A percentile compares a stretch with the other conserved stretches of the same genome.
These are phyloP conservation scores for Solen grandis DNA, from an alignment of 1,140 invertebrate species.

Conservation along the genomic window DNA sequence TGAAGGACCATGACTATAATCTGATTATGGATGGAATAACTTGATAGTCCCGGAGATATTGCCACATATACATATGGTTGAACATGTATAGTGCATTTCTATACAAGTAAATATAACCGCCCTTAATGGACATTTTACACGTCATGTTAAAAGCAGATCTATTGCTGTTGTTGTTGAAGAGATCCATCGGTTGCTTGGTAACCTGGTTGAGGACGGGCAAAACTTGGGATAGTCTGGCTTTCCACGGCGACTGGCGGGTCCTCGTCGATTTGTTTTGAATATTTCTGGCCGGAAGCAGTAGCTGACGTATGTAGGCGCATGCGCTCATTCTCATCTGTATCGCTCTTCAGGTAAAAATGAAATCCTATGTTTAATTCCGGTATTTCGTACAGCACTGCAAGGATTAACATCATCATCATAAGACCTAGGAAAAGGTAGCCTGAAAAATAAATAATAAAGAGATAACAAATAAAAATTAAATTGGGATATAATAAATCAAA, in stretches of 20 bases:
- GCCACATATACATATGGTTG: no score
- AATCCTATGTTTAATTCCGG: slow-evolving; percentile 91
- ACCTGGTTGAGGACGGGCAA: slow-evolving; percentile 16
- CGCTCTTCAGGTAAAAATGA: slow-evolving; percentile 87
- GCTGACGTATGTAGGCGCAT: slow-evolving; percentile 64
- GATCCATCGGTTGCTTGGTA: slow-evolving; percentile 20
- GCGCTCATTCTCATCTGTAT: slow-evolving; percentile 82
- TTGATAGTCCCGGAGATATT: no score
- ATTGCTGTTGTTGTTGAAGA: slow-evolving; percentile 14
- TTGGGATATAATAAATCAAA: background rate
- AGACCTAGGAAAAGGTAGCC: slow-evolving; percentile 90
- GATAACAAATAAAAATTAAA: background rate
- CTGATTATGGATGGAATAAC: no score
- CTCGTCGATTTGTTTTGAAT: slow-evolving; percentile 74
- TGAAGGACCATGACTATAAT: no score
- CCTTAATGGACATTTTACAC: no score
- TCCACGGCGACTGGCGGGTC: slow-evolving; percentile 32
- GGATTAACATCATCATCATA: slow-evolving; percentile 90
- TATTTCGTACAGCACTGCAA: slow-evolving; percentile 92
- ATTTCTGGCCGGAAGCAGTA: slow-evolving; percentile 64
- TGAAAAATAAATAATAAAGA: slow-evolving; percentile 78
- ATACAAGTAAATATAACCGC: no score
- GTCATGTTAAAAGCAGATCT: no score
- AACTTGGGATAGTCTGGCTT: slow-evolving; percentile 31
- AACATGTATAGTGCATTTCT: no score